Conservation (phyloP, 1,140 invertebrate species). For the Ceratina calcarata region DNA sequence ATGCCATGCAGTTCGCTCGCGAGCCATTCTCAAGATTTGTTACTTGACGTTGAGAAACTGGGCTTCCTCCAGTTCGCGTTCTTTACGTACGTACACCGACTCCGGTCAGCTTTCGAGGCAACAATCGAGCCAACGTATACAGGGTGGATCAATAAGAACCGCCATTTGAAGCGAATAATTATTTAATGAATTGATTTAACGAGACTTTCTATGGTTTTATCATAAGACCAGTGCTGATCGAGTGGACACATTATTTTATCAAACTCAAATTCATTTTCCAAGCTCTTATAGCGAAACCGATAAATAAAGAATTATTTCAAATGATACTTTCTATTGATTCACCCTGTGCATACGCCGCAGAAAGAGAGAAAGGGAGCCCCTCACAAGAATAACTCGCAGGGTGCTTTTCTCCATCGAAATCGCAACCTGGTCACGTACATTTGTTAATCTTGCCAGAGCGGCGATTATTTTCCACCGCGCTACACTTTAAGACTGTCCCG, state of each 20-base stretch:
- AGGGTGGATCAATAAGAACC: too few species aligned
- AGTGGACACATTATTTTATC: too few species aligned
- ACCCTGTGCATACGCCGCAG: too few species aligned
- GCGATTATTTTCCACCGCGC: not conserved
- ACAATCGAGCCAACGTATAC: constrained; percentile 42
- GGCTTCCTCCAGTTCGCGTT: constrained; percentile 24
- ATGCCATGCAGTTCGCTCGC: constrained; percentile 14
- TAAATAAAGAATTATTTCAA: too few species aligned
- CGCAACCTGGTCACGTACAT: constrained; percentile 37
- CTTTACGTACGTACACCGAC: constrained; percentile 1
- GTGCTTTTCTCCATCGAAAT: constrained; percentile 28
- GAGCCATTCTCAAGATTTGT: constrained; percentile 62
- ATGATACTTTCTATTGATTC: too few species aligned
- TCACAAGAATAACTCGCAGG: constrained; percentile 12
- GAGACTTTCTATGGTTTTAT: too few species aligned
- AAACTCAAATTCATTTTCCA: too few species aligned
- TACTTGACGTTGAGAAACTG: constrained; percentile 66
- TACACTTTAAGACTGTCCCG: not conserved
- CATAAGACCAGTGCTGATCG: too few species aligned
- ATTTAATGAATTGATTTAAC: too few species aligned
- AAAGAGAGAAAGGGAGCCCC: too few species aligned
- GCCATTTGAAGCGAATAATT: constrained; percentile 19
- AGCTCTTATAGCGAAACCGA: too few species aligned
- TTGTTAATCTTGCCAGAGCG: constrained; percentile 35
- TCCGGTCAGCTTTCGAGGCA: constrained; percentile 35